phyloP scores from a whole-genome alignment of 2,888 invertebrate species.

The Euplexia lucipara region DNA sequence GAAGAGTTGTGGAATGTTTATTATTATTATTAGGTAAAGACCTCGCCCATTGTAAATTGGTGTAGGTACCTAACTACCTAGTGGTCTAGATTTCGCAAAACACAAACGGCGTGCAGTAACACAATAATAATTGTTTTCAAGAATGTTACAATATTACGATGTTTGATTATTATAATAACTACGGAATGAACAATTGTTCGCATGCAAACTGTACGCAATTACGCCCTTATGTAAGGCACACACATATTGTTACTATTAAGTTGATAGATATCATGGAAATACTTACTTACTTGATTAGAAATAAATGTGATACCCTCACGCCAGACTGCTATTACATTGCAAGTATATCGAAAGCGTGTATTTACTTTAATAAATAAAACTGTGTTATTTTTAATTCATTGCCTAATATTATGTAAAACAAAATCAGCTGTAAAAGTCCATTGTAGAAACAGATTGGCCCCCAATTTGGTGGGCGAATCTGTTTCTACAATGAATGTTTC shows the following conservation, averaged over 20 bases:
- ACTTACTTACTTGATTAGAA: too few species aligned
- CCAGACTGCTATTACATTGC: background rate
- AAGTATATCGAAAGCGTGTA: background rate
- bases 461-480: too few species aligned
- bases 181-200: constrained; percentile 39
- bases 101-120: constrained; percentile 11
- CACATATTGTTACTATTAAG: background rate
- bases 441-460: too few species aligned
- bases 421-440: too few species aligned
- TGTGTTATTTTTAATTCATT: too few species aligned
- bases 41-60: background rate
- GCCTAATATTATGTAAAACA: too few species aligned
- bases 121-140: constrained; percentile 31
- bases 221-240: constrained; percentile 47
- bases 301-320: constrained; percentile 6
- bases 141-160: constrained; percentile 25
- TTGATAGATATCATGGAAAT: constrained; percentile 22
- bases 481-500: too few species aligned
- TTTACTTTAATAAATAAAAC: too few species aligned
- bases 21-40: background rate
- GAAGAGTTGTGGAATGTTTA: too few species aligned
- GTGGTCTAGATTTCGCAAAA: constrained; percentile 16
- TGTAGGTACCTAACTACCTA: too few species aligned
- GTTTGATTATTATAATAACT: constrained; percentile 42
- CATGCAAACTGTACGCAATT: constrained; percentile 33